Evolutionary conservation across 2,797 vertebrate genomes (phyloP).

Genomic region (Cephalopachus bancanus): DNA sequence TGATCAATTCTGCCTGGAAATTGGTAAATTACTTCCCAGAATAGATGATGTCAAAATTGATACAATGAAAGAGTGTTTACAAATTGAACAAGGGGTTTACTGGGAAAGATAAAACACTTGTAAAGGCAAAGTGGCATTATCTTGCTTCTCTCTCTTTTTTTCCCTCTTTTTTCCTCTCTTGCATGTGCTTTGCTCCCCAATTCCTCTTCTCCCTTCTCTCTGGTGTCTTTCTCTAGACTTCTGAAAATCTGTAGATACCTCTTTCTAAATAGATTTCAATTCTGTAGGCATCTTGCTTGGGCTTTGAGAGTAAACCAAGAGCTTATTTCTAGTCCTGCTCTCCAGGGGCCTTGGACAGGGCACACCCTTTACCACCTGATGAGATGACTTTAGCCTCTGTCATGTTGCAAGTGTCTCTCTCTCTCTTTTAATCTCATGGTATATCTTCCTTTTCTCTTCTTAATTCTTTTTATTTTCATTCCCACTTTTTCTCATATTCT

Average conservation of each 20-base stretch:
- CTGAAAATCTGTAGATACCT: background rate
- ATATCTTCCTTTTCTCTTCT: background rate
- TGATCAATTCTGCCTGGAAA: background rate
- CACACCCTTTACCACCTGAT: background rate
- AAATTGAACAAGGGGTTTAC: background rate
- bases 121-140: background rate
- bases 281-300: background rate
- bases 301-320: background rate
- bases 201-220: background rate
- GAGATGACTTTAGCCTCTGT: background rate
- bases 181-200: background rate
- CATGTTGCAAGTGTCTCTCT: background rate
- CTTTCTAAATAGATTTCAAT: background rate
- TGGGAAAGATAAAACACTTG: background rate
- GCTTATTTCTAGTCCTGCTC: background rate
- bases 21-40: background rate
- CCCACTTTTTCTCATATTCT: background rate
- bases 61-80: background rate
- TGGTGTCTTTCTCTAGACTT: conserved; percentile 19
- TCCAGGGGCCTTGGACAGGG: background rate
- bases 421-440: background rate
- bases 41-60: background rate
- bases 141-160: background rate
- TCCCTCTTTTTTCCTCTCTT: background rate
- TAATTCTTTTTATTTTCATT: background rate